Evolutionary conservation across 2,113 vertebrate genomes (phyloP).

Genomic region (zebrafish (Danio rerio)): DNA sequence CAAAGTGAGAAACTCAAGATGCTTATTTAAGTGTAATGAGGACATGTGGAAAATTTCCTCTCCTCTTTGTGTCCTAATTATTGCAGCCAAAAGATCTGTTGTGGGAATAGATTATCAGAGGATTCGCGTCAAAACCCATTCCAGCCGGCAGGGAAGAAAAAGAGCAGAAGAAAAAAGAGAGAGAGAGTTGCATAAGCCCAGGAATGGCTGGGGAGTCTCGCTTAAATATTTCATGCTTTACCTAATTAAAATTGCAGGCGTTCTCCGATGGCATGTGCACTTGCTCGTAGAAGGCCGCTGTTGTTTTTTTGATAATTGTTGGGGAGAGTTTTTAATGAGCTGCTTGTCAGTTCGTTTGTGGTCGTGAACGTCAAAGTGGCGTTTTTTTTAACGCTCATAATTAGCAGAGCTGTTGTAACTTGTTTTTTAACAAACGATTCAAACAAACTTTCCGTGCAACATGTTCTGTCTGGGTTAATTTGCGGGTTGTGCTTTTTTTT

Average conservation of each 20-base stretch:
- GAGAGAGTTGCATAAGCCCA: conserved; percentile 72
- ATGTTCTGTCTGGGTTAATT: neutral
- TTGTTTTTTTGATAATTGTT: conserved; percentile 3
- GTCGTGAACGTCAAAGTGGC: neutral
- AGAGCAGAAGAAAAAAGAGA: conserved; percentile 32
- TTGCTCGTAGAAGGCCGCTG: conserved; percentile 35
- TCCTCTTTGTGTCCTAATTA: conserved; percentile 74
- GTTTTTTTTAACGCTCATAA: neutral
- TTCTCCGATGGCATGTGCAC: conserved; percentile 41
- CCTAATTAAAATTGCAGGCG: conserved; percentile 72
- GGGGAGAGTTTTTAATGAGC: conserved; percentile 11
- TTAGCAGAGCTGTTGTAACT: neutral
- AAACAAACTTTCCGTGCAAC: neutral
- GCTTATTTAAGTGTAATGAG: conserved; percentile 34
- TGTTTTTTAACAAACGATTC: conserved; percentile 14
- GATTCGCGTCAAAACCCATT: conserved; percentile 63
- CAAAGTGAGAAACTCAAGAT: neutral
- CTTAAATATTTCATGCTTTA: conserved; percentile 77
- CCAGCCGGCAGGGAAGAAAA: conserved; percentile 50
- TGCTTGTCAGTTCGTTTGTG: neutral
- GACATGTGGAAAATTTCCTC: conserved; percentile 58
- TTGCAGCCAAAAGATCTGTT: conserved; percentile 57
- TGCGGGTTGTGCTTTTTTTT: neutral
- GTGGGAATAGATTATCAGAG: conserved; percentile 64
- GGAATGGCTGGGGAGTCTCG: conserved; percentile 69